phyloP scores from a whole-genome alignment of 2,113 vertebrate species.

The Sceloporus undulatus region DNA sequence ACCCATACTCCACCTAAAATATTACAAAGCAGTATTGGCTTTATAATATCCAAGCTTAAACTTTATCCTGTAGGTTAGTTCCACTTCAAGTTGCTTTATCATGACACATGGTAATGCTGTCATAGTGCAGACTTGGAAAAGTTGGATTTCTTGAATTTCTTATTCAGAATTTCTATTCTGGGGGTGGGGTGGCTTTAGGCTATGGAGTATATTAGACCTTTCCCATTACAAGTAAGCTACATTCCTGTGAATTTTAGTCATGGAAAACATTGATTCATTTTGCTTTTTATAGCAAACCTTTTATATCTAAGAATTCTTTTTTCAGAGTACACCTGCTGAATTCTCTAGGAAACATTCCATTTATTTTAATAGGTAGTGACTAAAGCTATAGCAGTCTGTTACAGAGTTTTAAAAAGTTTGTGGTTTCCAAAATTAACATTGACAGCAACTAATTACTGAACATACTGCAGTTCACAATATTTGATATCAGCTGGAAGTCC shows the following conservation, averaged over 20 bases:
- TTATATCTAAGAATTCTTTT: neutral
- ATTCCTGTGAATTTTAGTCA: neutral
- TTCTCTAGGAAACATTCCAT: neutral
- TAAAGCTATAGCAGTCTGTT: neutral
- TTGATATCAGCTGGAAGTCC: neutral
- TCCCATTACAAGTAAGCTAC: neutral
- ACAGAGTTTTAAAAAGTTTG: neutral
- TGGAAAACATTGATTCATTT: neutral
- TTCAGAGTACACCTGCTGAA: neutral
- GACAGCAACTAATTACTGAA: neutral
- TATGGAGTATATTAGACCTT: neutral
- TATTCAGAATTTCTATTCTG: neutral
- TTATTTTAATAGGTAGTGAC: neutral
- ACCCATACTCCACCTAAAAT: no score
- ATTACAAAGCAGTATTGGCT: no score
- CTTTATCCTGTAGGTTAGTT: no score
- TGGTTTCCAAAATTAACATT: slow-evolving; percentile 15
- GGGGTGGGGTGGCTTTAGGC: neutral
- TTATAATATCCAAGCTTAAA: no score
- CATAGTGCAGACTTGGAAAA: neutral
- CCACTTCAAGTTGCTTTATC: no score
- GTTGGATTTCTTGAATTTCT: neutral
- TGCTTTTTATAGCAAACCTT: neutral
- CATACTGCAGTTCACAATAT: neutral
- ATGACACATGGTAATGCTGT: neutral